Evolutionary conservation across 2,888 invertebrate genomes (phyloP), one percentile per base, ranked within the genome.

Genomic region (Metallyticus violacea): DNA sequence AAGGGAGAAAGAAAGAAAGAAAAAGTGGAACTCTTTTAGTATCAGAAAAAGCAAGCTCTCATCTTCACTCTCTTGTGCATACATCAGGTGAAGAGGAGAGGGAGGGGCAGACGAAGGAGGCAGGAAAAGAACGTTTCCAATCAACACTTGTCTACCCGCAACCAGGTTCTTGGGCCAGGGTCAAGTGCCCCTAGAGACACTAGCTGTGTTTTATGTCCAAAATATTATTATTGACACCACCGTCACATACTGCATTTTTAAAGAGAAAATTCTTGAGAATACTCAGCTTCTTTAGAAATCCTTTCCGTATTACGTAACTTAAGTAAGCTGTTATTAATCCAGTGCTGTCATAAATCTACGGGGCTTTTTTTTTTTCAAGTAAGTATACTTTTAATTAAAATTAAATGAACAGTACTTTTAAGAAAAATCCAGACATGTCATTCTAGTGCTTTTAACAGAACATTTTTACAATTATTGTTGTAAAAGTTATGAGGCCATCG

Each of bases 11-110:
- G 30, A 7, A 79, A 25, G 85, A 86, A 86, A 86, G 88, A 88
- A 88, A 88, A 88, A 88, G 88, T 88, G 86, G 88, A 88, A 87
- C 87, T 87, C 87, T 79, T 79, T 79, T 9, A 26, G 27, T 85
- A 78, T 83, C 28, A 84, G 79, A 81, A 40, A 81, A 81, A 81
- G 81, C 40, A 85, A 40, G n/a, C 81, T 30, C 30, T n/a, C 81
- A 81, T 81, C 81, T 22, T 80, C 80, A 27, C 79, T 79, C 28
- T 22, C 26, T 79, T 79, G n/a, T 80, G 15, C 80, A 28, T 30
- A 15, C 81, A 28, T 40, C n/a, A 28, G 28, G 27, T 28, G 27
- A 22, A 22, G 27, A 6, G 30, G 81, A 26, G 81, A 81, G 81
- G 25, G 9, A 79, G 79, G 27, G 25, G 79, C 9, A 9, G 15